Conservation (phyloP, 2,888 invertebrate genomes). For the Netelia fuscicornis region DNA sequence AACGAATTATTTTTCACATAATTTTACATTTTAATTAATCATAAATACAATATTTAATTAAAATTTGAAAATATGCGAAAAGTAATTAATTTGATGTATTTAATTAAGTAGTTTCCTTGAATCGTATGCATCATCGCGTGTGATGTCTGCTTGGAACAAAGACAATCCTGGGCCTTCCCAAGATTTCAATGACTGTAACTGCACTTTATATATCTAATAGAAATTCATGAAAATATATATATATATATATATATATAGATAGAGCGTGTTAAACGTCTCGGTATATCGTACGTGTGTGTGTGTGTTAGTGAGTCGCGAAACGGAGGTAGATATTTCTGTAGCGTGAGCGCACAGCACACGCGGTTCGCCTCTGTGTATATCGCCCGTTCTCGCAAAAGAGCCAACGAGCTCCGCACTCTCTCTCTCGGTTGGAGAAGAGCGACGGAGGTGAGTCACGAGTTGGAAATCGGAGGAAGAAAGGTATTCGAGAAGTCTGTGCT, state of each 20-base stretch:
- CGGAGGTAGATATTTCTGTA: constrained; percentile 49
- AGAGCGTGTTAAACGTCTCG: background rate
- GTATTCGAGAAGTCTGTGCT: constrained; percentile 51
- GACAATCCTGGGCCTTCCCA: constrained; percentile 1
- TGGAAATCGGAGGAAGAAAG: constrained; percentile 57
- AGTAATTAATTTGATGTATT: too few species aligned
- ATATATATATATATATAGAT: background rate
- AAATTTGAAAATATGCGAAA: too few species aligned
- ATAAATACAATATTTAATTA: too few species aligned
- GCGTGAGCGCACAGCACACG: constrained; percentile 27
- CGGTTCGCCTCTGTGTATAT: constrained; percentile 19
- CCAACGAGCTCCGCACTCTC: constrained; percentile 23
- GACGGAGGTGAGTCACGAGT: constrained; percentile 63
- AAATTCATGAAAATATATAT: background rate
- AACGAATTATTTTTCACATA: too few species aligned
- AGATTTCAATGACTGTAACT: constrained; percentile 2
- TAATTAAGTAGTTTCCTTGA: too few species aligned
- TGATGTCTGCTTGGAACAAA: constrained; percentile 21
- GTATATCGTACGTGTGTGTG: constrained; percentile 2
- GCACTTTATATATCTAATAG: too few species aligned
- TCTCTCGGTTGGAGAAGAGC: background rate
- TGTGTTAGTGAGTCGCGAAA: constrained; percentile 25
- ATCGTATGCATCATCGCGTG: background rate
- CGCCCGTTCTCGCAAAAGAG: constrained; percentile 44
- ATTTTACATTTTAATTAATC: too few species aligned